These are phyloP conservation scores for Dryobates pubescens DNA, from an alignment of 2,797 vertebrate genomes.

Conservation along the genomic window DNA sequence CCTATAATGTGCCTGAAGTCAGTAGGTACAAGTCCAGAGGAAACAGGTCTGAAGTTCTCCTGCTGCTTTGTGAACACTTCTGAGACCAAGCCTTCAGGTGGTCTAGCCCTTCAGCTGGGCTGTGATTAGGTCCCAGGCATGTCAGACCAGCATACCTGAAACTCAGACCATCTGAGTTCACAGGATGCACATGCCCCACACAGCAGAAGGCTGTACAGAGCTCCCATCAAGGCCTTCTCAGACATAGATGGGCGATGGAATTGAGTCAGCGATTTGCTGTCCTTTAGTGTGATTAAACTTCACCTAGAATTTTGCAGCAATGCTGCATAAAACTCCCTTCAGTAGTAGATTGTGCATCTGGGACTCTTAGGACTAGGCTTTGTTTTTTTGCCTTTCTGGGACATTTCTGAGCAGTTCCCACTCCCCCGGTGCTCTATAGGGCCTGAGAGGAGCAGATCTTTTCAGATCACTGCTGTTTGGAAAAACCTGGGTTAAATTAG, in stretches of 20 bases:
- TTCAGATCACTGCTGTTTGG: neutral
- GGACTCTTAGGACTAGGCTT: neutral
- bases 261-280: neutral
- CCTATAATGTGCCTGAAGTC: neutral
- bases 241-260: neutral
- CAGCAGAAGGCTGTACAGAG: neutral
- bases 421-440: neutral
- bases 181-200: neutral
- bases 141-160: neutral
- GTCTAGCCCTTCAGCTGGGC: neutral
- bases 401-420: neutral
- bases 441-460: neutral
- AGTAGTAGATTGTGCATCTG: neutral
- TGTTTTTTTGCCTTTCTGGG: neutral
- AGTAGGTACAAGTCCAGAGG: neutral
- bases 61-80: neutral
- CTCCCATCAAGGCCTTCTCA: neutral
- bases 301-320: neutral
- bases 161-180: neutral
- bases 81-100: neutral
- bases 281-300: neutral
- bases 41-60: neutral
- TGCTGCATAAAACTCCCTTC: neutral
- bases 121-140: neutral
- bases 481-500: slow-evolving; percentile 24